phyloP scores from a whole-genome alignment of 2,888 invertebrate genomes.

The Antitype chi region DNA sequence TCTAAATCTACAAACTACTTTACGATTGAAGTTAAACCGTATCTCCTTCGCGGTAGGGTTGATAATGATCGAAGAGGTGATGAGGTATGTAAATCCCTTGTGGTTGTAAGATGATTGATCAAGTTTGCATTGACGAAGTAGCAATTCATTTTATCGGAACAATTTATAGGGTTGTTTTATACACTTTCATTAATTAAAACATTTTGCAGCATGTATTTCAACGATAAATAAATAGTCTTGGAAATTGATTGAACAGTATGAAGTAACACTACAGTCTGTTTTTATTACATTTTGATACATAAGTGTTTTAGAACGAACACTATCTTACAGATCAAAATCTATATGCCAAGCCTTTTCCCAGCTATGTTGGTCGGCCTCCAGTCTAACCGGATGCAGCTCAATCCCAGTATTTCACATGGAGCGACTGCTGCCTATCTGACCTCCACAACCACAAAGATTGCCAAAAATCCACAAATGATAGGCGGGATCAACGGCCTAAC shows the following conservation, averaged over 20 bases:
- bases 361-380: no score
- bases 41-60: background rate
- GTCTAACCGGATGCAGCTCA: no score
- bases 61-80: background rate
- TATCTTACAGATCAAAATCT: background rate
- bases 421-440: no score
- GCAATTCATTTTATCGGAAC: slow-evolving; percentile 47
- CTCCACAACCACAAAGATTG: no score
- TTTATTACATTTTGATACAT: background rate
- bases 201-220: background rate
- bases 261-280: background rate
- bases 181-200: slow-evolving; percentile 54
- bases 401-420: no score
- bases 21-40: slow-evolving; percentile 26
- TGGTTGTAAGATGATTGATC: slow-evolving; percentile 56
- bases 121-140: slow-evolving; percentile 42
- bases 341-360: no score
- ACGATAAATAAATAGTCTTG: background rate
- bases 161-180: slow-evolving; percentile 42
- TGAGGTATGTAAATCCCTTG: slow-evolving; percentile 42
- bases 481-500: no score
- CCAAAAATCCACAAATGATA: no score
- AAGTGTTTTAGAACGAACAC: background rate
- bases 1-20: slow-evolving; percentile 8
- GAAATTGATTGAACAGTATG: background rate